Evolutionary conservation across 1,140 invertebrate genomes (phyloP).

Genomic region (Papilio aristodemus): DNA sequence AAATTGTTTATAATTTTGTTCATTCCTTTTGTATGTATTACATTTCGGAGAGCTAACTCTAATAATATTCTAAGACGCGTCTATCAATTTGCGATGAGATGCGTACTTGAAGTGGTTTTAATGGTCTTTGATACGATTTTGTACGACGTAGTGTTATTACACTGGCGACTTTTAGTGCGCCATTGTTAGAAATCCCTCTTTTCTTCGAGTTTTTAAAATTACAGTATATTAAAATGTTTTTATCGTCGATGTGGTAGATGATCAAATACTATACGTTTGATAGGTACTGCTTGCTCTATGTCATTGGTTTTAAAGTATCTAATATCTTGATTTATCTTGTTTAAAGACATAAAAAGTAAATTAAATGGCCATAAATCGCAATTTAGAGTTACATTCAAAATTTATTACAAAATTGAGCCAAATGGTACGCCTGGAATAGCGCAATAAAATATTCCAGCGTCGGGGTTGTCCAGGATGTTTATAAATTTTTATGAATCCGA

Average conservation of each 20-base stretch:
- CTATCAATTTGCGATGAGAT: no score
- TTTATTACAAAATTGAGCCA: conserved; percentile 27
- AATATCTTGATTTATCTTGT: conserved; percentile 4
- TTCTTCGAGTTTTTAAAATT: no score
- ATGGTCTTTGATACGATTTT: background rate
- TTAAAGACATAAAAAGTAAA: conserved; percentile 17
- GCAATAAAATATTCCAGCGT: conserved; percentile 26
- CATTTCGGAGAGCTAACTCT: no score
- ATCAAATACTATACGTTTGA: no score
- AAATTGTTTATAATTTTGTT: background rate
- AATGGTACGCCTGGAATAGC: conserved; percentile 15
- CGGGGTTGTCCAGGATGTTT: conserved; percentile 27
- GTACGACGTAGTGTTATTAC: no score
- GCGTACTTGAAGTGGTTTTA: background rate
- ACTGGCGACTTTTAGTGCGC: no score
- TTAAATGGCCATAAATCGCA: conserved; percentile 2
- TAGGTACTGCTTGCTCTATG: no score
- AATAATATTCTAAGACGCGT: no score
- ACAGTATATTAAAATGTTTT: no score
- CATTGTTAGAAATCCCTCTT: no score
- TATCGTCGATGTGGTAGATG: no score
- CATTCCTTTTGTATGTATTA: no score
- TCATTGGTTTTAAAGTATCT: background rate
- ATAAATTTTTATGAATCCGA: conserved; percentile 25
- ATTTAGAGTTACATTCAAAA: conserved; percentile 19